These are phyloP conservation scores for Neolamprologus tretocephalus DNA, from an alignment of 2,113 vertebrate genomes.

Conservation along the genomic window DNA sequence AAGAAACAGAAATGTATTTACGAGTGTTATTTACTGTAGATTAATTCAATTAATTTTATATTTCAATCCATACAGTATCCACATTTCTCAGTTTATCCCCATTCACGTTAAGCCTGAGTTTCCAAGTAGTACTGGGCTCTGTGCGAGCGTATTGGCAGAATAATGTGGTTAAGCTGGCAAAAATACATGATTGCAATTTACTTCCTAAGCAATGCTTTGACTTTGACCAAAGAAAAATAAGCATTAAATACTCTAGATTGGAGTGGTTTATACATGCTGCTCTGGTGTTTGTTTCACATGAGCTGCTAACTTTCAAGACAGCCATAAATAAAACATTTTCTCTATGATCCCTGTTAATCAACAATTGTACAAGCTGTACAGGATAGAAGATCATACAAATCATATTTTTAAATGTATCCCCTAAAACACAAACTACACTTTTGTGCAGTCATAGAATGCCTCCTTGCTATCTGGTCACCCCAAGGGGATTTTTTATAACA, in stretches of 20 bases:
- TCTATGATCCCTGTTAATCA: not conserved
- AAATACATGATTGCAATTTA: rapidly evolving
- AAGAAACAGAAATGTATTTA: not conserved
- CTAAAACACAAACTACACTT: not conserved
- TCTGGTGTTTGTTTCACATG: not conserved
- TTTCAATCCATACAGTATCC: not conserved
- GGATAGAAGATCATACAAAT: not conserved
- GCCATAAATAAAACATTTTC: not conserved
- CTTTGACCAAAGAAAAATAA: not conserved
- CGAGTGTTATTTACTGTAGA: not conserved
- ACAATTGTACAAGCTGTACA: not conserved
- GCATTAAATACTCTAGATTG: not conserved
- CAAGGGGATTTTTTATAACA: not conserved
- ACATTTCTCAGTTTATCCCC: not conserved
- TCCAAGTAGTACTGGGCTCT: not conserved
- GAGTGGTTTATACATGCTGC: not conserved
- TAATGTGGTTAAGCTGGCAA: not conserved
- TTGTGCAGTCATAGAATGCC: not conserved
- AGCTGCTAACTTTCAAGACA: not conserved
- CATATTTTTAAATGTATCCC: not conserved
- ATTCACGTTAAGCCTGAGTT: not conserved
- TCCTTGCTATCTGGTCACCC: not conserved
- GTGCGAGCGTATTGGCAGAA: not conserved
- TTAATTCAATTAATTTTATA: not conserved
- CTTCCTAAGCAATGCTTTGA: not conserved